A percentile compares a stretch with the other conserved stretches of the same genome.
phyloP scores from a whole-genome alignment of 1,140 invertebrate species.

The Apis laboriosa region DNA sequence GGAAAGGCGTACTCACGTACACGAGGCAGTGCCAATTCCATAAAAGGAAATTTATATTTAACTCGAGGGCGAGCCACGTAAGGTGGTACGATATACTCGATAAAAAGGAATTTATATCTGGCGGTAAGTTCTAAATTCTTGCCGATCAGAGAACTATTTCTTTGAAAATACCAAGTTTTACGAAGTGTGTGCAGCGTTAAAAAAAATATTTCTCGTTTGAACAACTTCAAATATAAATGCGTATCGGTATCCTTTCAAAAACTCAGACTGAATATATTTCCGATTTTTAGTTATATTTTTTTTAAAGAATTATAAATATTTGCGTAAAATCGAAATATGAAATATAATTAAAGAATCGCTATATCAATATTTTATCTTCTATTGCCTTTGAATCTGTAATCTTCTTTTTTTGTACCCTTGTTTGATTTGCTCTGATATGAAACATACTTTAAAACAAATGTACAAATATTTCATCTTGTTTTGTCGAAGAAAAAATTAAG shows the following conservation, averaged over 20 bases:
- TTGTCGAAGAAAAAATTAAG: too few species aligned
- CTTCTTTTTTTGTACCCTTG: too few species aligned
- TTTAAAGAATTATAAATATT: too few species aligned
- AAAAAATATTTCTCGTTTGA: not conserved
- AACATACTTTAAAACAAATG: too few species aligned
- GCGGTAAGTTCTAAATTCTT: conserved; percentile 3
- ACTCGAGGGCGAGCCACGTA: conserved; percentile 13
- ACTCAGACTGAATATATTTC: not conserved
- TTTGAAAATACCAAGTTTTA: conserved; percentile 11
- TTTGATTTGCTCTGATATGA: too few species aligned
- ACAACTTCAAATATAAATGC: not conserved
- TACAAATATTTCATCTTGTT: too few species aligned
- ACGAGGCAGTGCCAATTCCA: conserved; percentile 27
- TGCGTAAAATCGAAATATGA: too few species aligned
- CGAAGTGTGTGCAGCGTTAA: too few species aligned
- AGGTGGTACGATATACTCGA: conserved; percentile 34
- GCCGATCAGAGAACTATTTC: conserved; percentile 9
- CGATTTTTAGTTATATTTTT: not conserved
- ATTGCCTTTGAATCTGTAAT: too few species aligned
- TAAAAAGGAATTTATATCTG: conserved; percentile 39
- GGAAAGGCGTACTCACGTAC: not conserved
- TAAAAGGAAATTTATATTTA: conserved; percentile 40
- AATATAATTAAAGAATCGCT: too few species aligned
- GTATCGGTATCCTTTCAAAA: not conserved
- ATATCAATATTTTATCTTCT: too few species aligned